phyloP scores from a whole-genome alignment of 2,113 vertebrate genomes.

The Cephalopterus ornatus region DNA sequence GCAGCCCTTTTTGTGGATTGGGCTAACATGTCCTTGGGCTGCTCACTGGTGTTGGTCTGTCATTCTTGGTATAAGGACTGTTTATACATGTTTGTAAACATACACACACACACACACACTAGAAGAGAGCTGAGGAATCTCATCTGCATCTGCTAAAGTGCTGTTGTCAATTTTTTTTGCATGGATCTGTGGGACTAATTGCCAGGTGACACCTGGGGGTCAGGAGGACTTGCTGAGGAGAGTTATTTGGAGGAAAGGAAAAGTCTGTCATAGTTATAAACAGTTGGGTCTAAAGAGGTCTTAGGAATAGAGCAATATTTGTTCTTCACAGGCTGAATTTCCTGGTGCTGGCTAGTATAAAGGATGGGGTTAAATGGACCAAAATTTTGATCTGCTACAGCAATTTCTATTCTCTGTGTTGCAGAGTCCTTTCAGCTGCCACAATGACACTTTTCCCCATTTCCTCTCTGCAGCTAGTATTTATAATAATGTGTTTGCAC shows the following conservation, averaged over 20 bases:
- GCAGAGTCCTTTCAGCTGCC: background rate
- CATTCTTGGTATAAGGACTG: background rate
- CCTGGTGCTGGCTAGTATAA: background rate
- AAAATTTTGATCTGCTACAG: background rate
- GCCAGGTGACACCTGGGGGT: rapidly evolving
- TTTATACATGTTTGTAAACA: background rate
- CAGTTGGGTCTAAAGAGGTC: background rate
- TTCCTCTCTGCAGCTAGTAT: background rate
- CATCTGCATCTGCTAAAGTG: background rate
- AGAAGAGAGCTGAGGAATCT: background rate
- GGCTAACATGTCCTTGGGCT: background rate
- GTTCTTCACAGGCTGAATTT: background rate
- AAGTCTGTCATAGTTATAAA: background rate
- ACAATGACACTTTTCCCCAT: background rate
- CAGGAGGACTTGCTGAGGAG: rapidly evolving
- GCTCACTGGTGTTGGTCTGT: background rate
- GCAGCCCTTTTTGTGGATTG: no score
- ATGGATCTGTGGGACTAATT: background rate
- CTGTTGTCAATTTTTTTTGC: background rate
- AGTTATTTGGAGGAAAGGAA: background rate
- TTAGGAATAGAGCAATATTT: background rate
- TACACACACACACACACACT: rapidly evolving
- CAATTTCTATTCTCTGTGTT: background rate
- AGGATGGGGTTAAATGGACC: background rate
- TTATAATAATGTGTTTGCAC: background rate